Evolutionary conservation across 2,888 invertebrate species (phyloP), one percentile per base, ranked within the genome.

Genomic region (Aethes cnicana): DNA sequence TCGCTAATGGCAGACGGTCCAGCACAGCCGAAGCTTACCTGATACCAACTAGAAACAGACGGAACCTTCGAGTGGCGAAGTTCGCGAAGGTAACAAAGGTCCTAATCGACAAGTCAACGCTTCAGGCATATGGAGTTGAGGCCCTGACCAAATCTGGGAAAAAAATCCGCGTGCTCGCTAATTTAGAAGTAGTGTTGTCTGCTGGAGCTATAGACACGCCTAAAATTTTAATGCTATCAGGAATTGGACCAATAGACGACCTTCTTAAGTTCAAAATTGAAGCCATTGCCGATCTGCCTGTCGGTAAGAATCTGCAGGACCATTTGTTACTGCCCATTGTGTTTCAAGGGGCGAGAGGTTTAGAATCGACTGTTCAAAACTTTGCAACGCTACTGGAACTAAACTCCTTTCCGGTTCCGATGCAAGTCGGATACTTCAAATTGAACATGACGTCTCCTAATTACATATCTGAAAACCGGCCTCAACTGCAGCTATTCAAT

Each of bases 11-110:
- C 3, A 73, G 81, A 53, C 63, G 87, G 57, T 85, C 78, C 0
- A 86, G 87, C 43, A 79, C 83, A 4, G 84, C 83, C 0, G 86
- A 87, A 55, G 74, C 77, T 3, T 87, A 81, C 60, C 58, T 87
- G 28, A 64, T 60, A 53, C 64, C 69, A 20, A 59, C 55, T 8
- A 72, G 70, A 63, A 56, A 74, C 33, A 76, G 72, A 60, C 58
- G 66, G 1, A 86, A 87, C 62, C 63, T 87, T 11, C 68, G 62
- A 39, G 57, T 86, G 37, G 74, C 83, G 0, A 84, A 83, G 61
- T 66, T 68, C 53, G 64, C 77, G 1, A 76, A 70, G 54, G 88
- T 71, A 9, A 74, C 66, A 11, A 82, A 73, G 62, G 47, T 87
- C n/a, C 62, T 85, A 39, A 75, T 85, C 20, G 68, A 83, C 58